Base-by-base conservation (phyloP, 1,140 invertebrate genomes). In the Plutomurus gul region DNA sequence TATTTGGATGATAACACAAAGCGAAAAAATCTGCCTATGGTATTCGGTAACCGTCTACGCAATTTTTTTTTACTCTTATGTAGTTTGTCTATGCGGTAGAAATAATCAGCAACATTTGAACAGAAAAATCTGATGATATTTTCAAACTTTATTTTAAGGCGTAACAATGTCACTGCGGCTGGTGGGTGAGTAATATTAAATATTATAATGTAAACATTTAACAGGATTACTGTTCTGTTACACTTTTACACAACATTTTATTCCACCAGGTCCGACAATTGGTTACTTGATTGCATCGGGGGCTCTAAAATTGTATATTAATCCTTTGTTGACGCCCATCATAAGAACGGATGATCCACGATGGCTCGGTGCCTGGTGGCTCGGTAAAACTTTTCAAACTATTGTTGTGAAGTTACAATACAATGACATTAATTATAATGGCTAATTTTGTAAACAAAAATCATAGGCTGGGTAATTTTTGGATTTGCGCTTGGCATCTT, bases 311-410 rank as follows among this genome's bases (percentile, higher is more conserved):
- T 85, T 92, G 40, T 93, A 92, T 82, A 91, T 93, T 27, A 91
- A 90, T 16, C 92, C 92, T 1, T 88, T 88, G 10, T 84, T 93
- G 65, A 92, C 90, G 46, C 92, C 92, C 1, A 90, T 89, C 1
- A 92, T 93, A 46, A 89, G 87, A 13, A 91, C 88, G 39, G 88
- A 89, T 82, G 92, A 93, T 87, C 92, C 92, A 1, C 87, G 92
- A 79, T 94, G 92, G 92, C 84, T 93, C 20, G 92, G 92, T 1
- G 92, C 92, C 11, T 94, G 92, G 92, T 94, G 92, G 92, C 82
- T 93, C 30, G 86, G 86, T 86, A 83, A 83, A 80, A 36, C 13
- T 40, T 10, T 8, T 1, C 10, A 10, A 51, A 5, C 11, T 51
- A 22, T 22, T 7, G 5, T 18, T 51, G 0, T n/a, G n/a, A n/a